Evolutionary conservation across 2,888 invertebrate species (phyloP).

Genomic region (Hypomecis punctinalis): DNA sequence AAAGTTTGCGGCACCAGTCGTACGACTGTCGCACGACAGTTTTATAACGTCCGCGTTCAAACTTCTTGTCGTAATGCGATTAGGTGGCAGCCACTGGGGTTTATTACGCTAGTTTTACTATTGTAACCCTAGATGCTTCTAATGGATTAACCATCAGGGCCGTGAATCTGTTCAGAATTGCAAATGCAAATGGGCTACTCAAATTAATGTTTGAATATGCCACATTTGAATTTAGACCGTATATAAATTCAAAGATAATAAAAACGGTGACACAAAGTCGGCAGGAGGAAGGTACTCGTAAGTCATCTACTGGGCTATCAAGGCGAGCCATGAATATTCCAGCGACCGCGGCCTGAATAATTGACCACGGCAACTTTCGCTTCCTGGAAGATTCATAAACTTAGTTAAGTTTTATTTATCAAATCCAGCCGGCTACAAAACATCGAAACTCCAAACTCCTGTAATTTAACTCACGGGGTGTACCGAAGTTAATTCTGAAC

Average conservation of each 20-base stretch:
- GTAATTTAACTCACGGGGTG: conserved; percentile 46
- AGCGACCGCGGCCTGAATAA: conserved; percentile 27
- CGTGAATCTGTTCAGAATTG: neutral
- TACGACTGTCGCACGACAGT: conserved; percentile 24
- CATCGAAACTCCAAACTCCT: conserved; percentile 43
- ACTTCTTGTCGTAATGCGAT: conserved; percentile 31
- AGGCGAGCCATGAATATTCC: conserved; percentile 33
- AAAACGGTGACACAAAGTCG: conserved; percentile 7
- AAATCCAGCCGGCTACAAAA: conserved; percentile 40
- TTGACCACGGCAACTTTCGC: conserved; percentile 34
- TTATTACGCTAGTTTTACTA: conserved; percentile 7
- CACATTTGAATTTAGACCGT: conserved; percentile 1
- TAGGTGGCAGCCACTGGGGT: conserved; percentile 18
- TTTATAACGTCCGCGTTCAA: conserved; percentile 27
- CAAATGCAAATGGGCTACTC: neutral
- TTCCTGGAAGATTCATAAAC: conserved; percentile 45
- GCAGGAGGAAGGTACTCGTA: conserved; percentile 10
- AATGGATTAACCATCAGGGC: conserved; percentile 7
- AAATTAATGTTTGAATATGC: neutral
- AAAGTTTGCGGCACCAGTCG: conserved; percentile 62
- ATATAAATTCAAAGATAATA: conserved; percentile 2
- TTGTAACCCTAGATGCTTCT: neutral
- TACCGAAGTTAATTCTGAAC: conserved; percentile 46
- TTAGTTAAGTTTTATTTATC: conserved; percentile 47
- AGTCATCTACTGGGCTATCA: conserved; percentile 14